Conservation (phyloP, 2,888 invertebrate genomes). For the Pasiphila rectangulata region DNA sequence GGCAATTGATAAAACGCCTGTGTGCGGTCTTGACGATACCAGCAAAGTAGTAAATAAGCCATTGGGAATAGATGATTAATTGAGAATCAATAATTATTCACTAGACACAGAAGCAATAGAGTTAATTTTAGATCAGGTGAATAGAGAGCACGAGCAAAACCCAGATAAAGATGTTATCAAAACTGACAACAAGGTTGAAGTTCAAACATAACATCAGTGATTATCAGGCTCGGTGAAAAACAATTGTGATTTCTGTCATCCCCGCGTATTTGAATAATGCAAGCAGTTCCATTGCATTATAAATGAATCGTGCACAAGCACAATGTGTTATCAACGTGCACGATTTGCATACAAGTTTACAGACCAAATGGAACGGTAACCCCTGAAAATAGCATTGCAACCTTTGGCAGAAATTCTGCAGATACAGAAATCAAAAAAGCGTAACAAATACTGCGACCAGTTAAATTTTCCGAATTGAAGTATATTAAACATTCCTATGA, state of each 20-base stretch:
- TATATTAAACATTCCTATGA: conserved; percentile 14
- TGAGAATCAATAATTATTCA: background rate
- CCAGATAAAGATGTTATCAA: background rate
- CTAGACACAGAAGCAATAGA: background rate
- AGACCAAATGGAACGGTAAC: conserved; percentile 3
- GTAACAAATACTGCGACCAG: conserved; percentile 9
- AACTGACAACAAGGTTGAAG: background rate
- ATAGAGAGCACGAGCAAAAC: background rate
- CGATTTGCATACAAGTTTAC: conserved; percentile 21
- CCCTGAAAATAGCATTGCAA: no score
- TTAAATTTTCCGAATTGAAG: conserved; percentile 17
- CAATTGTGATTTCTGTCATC: background rate
- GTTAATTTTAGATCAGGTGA: background rate
- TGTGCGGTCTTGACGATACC: background rate
- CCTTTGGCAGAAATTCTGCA: conserved; percentile 6
- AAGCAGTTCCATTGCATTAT: conserved; percentile 14
- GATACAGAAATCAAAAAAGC: conserved; percentile 15
- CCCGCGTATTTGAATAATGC: conserved; percentile 13
- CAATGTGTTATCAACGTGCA: conserved; percentile 6
- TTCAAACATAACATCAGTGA: background rate
- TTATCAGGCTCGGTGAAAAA: background rate
- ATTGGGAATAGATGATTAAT: background rate
- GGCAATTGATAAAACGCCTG: conserved; percentile 1
- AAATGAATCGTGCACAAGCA: conserved; percentile 17
- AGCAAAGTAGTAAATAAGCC: no score